Evolutionary conservation across 2,888 invertebrate genomes (phyloP), one percentile per base, ranked within the genome.

Genomic region (Dryocosmus kuriphilus): DNA sequence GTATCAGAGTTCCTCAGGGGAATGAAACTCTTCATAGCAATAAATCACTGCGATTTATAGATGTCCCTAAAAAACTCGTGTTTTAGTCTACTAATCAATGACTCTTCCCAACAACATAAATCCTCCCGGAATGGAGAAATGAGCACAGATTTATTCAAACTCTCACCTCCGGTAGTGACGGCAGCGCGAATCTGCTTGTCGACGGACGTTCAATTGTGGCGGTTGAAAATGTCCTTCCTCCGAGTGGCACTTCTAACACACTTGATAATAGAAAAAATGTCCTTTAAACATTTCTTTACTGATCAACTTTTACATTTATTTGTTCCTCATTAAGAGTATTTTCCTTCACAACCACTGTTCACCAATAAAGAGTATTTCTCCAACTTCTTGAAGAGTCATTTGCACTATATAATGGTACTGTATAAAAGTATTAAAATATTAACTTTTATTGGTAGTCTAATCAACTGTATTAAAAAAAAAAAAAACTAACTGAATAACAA

Each of bases 101-200:
- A 30, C 4, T n/a, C 46, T 46, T 19, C 22, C 51, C 19, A 51
- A 27, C 4, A 46, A 24, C 24, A 41, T 41, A 46, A 67, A 24
- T 67, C 1, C 16, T 22, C 22, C 24, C 14, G 19, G 16, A 41
- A 46, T 27, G 30, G 32, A 75, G 14, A 35, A 35, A 65, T 27
- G 62, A 60, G 46, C 22, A 9, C 55, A 74, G 14, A 71, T 51
- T 19, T 32, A 30, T 32, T 51, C 1, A n/a, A 51, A 67, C 46
- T 78, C 87, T 89, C 85, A 91, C 91, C 90, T 90, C 86, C 80
- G 84, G 85, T 86, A 86, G 85, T 85, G 89, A 87, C 86, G 89
- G 89, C 90, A 89, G 89, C 85, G 88, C 88, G 88, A 85, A 83
- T 83, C 81, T 79, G 84, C 83, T 85, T 74, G 82, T 83, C 32